Evolutionary conservation across 1,140 invertebrate genomes (phyloP).

Genomic region (Bradysia coprophila): DNA sequence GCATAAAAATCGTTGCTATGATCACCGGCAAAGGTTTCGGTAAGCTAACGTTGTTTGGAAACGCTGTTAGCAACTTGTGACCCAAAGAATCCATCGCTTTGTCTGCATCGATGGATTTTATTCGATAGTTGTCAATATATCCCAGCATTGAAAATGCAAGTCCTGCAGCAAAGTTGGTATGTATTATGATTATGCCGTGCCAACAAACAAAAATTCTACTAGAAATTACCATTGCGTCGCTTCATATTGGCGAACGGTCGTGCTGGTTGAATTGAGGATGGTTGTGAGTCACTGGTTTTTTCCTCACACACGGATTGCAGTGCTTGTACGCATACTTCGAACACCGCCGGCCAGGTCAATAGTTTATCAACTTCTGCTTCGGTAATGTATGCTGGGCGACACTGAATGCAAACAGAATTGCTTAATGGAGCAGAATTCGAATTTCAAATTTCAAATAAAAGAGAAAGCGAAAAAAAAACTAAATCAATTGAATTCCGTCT

Average conservation of each 20-base stretch:
- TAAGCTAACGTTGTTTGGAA: conserved; percentile 15
- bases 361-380: conserved; percentile 8
- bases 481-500: too few relatives aligned
- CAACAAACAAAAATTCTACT: neutral
- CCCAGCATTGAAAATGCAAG: conserved; percentile 27
- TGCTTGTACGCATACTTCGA: conserved; percentile 12
- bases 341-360: conserved; percentile 14
- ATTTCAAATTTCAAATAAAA: too few relatives aligned
- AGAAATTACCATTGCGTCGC: neutral
- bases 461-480: too few relatives aligned
- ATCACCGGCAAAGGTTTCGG: conserved; percentile 21
- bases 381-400: too few relatives aligned
- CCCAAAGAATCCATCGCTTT: conserved; percentile 16
- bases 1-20: conserved; percentile 25
- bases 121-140: conserved; percentile 20
- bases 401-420: too few relatives aligned
- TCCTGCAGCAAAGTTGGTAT: neutral
- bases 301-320: conserved; percentile 6
- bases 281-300: neutral
- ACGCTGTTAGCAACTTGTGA: conserved; percentile 28
- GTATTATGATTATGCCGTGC: neutral
- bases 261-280: conserved; percentile 6
- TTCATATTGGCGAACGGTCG: conserved; percentile 8
- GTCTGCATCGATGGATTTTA: conserved; percentile 1
- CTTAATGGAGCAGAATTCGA: too few relatives aligned